These are phyloP conservation scores for Eunapius fragilis DNA, from an alignment of 37 sponge, comb jelly and placozoan species.

Conservation along the genomic window DNA sequence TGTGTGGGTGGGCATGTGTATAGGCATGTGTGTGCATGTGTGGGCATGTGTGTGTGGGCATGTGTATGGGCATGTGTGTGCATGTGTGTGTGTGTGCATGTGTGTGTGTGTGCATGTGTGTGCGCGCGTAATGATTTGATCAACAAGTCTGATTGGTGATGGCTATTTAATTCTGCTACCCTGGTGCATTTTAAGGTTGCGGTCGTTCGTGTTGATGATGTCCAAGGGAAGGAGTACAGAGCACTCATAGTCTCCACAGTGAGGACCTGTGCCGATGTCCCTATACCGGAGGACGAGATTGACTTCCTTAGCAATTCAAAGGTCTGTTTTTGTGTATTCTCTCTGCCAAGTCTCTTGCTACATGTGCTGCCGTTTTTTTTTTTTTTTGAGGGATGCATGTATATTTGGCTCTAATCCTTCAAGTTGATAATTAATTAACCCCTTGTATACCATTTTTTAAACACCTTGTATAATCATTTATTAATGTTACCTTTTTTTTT, in stretches of 20 bases:
- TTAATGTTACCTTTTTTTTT: background rate
- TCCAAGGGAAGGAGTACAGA: constrained; percentile 85
- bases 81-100: no score
- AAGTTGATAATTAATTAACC: no score
- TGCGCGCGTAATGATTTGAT: background rate
- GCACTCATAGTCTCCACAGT: constrained; percentile 89
- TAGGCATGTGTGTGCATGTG: background rate
- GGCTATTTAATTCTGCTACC: no score
- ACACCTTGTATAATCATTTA: no score
- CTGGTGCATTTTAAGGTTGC: constrained; percentile 52
- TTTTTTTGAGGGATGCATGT: background rate
- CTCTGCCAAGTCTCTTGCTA: no score
- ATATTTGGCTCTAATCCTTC: no score
- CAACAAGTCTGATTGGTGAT: no score
- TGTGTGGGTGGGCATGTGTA: background rate
- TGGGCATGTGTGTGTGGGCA: no score
- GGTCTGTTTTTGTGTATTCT: constrained; percentile 28
- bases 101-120: no score
- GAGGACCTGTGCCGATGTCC: constrained; percentile 67
- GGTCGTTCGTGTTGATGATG: constrained; percentile 58
- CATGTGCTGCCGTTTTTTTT: no score
- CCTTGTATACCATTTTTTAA: no score
- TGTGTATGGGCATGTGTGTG: no score
- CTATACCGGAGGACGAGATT: constrained; percentile 40
- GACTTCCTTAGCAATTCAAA: constrained; percentile 85